These are phyloP conservation scores for Dasypolia templi DNA, from an alignment of 2,888 invertebrate genomes.

Conservation along the genomic window DNA sequence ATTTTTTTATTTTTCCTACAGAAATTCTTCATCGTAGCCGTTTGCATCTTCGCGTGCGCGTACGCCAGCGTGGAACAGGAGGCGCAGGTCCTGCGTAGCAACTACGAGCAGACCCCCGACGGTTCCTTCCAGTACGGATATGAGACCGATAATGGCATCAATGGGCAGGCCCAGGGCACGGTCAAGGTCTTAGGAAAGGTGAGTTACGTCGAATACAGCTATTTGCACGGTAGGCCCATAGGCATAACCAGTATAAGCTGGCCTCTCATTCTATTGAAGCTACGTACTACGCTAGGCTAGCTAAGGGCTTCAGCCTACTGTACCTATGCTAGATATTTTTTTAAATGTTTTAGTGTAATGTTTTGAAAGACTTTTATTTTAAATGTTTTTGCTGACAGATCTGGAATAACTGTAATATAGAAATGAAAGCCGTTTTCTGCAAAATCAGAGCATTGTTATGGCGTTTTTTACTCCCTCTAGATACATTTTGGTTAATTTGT, in stretches of 20 bases:
- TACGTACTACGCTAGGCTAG: not conserved
- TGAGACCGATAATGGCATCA: conserved; percentile 91
- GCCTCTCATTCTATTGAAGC: not conserved
- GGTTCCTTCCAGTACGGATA: conserved; percentile 87
- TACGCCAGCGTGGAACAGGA: conserved; percentile 63
- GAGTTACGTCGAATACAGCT: conserved; percentile 3
- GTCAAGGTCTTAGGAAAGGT: conserved; percentile 72
- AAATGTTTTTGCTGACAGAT: not conserved
- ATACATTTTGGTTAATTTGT: not conserved
- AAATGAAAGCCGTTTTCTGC: not conserved
- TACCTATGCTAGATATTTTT: not conserved
- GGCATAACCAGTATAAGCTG: not conserved
- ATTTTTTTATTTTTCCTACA: conserved; percentile 51
- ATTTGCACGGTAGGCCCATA: not conserved
- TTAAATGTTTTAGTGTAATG: too few species aligned
- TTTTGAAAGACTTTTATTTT: not conserved
- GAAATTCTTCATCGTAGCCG: conserved; percentile 73
- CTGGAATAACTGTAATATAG: not conserved
- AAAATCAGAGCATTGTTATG: not conserved
- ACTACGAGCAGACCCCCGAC: conserved; percentile 83
- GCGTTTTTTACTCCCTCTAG: not conserved
- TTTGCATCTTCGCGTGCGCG: conserved; percentile 72
- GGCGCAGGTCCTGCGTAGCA: conserved; percentile 62
- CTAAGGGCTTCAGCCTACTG: not conserved
- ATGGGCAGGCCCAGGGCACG: conserved; percentile 82